phyloP scores from a whole-genome alignment of 1,140 invertebrate genomes.

The Uloborus diversus region DNA sequence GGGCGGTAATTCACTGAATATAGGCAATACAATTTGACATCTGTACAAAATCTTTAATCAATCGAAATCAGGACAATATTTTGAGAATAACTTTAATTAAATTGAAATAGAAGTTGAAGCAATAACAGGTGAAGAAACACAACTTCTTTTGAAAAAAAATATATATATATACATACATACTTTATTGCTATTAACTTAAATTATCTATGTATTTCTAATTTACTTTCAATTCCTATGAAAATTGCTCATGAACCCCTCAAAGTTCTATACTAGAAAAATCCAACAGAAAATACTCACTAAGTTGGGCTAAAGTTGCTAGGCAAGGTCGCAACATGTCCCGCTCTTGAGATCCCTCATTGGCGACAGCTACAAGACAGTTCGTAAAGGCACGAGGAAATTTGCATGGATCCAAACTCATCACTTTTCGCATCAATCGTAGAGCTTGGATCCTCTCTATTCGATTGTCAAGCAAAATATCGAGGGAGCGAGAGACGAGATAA shows the following conservation, averaged over 20 bases:
- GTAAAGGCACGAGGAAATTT: slow-evolving; percentile 74
- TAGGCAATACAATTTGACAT: too few species aligned
- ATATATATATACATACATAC: too few species aligned
- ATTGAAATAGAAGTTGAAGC: too few species aligned
- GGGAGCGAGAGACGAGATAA: slow-evolving; percentile 76
- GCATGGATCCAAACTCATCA: slow-evolving; percentile 74
- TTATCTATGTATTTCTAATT: too few species aligned
- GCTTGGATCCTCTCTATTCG: slow-evolving; percentile 90
- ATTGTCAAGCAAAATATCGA: slow-evolving; percentile 84
- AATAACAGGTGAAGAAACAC: not conserved
- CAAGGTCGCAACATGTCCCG: slow-evolving; percentile 83
- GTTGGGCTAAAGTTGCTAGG: slow-evolving; percentile 85
- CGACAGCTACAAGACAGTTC: slow-evolving; percentile 81
- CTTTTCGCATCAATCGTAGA: slow-evolving; percentile 79
- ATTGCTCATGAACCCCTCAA: too few species aligned
- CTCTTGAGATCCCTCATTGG: slow-evolving; percentile 76
- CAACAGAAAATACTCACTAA: slow-evolving; percentile 63
- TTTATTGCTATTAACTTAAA: too few species aligned
- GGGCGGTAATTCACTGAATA: too few species aligned
- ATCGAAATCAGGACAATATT: too few species aligned
- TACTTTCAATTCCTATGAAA: too few species aligned
- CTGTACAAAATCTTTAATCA: too few species aligned
- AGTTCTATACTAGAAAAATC: not conserved
- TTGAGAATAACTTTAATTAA: too few species aligned
- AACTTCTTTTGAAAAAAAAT: not conserved